Conservation (phyloP, 2,797 vertebrate species). For the Takifugu rubripes region DNA sequence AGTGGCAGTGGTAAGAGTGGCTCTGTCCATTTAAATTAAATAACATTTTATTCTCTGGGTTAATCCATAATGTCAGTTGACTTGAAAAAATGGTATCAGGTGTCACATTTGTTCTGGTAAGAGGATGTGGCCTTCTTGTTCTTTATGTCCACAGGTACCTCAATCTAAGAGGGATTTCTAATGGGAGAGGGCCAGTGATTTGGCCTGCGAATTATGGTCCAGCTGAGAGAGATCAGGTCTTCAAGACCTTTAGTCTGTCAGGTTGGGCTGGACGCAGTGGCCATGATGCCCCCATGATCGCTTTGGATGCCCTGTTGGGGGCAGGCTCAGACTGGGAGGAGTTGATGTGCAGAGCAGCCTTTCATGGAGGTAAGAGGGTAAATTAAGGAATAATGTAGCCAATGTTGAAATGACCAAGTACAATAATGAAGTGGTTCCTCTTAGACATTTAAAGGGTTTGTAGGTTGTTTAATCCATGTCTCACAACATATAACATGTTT, state of each 20-base stretch:
- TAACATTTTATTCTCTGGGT: slow-evolving; percentile 14
- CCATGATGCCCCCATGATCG: slow-evolving; percentile 79
- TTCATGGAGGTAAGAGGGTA: slow-evolving; percentile 76
- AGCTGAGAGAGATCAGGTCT: slow-evolving; percentile 68
- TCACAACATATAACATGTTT: too few relatives aligned
- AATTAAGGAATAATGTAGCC: too few relatives aligned
- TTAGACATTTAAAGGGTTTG: too few relatives aligned
- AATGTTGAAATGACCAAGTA: too few relatives aligned
- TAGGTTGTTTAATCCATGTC: too few relatives aligned
- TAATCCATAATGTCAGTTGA: slow-evolving; percentile 9
- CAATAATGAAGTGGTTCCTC: too few relatives aligned
- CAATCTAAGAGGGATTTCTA: slow-evolving; percentile 63
- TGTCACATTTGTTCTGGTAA: slow-evolving; percentile 1
- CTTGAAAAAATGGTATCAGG: slow-evolving; percentile 3
- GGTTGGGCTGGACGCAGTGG: slow-evolving; percentile 77
- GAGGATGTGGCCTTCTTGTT: background rate
- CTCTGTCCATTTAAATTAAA: background rate
- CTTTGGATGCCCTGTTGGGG: slow-evolving; percentile 70
- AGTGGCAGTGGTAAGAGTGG: slow-evolving; percentile 78
- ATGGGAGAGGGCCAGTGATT: slow-evolving; percentile 57
- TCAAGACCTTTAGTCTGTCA: slow-evolving; percentile 71
- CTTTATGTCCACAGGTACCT: slow-evolving; percentile 64
- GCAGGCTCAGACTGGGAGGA: slow-evolving; percentile 71
- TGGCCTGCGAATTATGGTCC: slow-evolving; percentile 68
- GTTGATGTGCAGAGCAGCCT: slow-evolving; percentile 71